Conservation (phyloP, 2,888 invertebrate genomes). For the Plagodis dolabraria region DNA sequence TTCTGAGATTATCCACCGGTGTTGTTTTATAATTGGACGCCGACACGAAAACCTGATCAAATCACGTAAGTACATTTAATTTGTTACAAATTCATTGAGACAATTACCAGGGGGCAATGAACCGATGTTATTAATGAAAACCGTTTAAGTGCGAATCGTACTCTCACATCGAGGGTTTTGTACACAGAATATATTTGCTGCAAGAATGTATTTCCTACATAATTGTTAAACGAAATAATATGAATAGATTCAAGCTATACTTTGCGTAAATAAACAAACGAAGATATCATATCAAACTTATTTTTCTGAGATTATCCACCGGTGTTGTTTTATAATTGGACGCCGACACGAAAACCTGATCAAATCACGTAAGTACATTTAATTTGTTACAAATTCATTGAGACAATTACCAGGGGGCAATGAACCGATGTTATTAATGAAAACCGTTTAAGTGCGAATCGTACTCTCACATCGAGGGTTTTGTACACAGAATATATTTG, state of each 20-base stretch:
- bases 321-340: slow-evolving; percentile 42
- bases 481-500: slow-evolving; percentile 1
- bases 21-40: slow-evolving; percentile 42
- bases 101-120: slow-evolving; percentile 2
- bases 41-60: slow-evolving; percentile 45
- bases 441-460: neutral
- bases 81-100: slow-evolving; percentile 26
- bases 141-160: neutral
- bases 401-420: slow-evolving; percentile 5
- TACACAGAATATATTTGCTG: slow-evolving; percentile 3
- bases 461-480: neutral
- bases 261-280: too few relatives aligned
- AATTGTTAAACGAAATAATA: neutral
- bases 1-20: slow-evolving; percentile 26
- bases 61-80: slow-evolving; percentile 41
- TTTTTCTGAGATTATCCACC: slow-evolving; percentile 29
- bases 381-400: slow-evolving; percentile 27
- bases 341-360: slow-evolving; percentile 43
- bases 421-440: neutral
- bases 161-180: neutral
- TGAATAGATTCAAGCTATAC: too few relatives aligned
- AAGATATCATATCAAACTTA: slow-evolving; percentile 24
- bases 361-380: slow-evolving; percentile 44
- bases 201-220: neutral
- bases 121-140: neutral